Evolutionary conservation across 2,888 invertebrate genomes (phyloP).

Genomic region (Pseudanteris insignis): DNA sequence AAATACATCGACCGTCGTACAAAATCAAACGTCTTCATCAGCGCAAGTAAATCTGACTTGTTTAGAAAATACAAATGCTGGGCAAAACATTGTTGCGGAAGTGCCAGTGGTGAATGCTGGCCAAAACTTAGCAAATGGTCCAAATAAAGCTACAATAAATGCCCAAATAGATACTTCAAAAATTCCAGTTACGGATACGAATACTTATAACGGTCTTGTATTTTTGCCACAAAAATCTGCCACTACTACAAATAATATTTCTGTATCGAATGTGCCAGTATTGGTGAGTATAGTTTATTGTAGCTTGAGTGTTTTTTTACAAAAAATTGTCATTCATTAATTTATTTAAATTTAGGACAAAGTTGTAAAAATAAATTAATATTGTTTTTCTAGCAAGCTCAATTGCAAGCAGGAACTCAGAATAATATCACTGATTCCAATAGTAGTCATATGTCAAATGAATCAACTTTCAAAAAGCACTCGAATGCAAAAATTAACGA

Average conservation of each 20-base stretch:
- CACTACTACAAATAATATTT: slow-evolving; percentile 65
- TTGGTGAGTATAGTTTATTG: too few relatives aligned
- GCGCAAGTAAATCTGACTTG: slow-evolving; percentile 55
- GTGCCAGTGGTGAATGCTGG: slow-evolving; percentile 48
- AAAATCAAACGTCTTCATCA: slow-evolving; percentile 53
- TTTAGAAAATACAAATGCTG: slow-evolving; percentile 54
- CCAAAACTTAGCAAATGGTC: slow-evolving; percentile 56
- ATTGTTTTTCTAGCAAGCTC: slow-evolving; percentile 69
- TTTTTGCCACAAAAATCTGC: slow-evolving; percentile 67
- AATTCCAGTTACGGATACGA: slow-evolving; percentile 61
- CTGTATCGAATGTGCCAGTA: slow-evolving; percentile 73
- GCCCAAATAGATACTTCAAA: slow-evolving; percentile 54
- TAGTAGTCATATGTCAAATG: slow-evolving; percentile 66
- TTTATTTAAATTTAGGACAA: too few relatives aligned
- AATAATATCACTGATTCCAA: slow-evolving; percentile 60
- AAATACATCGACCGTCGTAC: slow-evolving; percentile 55
- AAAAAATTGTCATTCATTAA: too few relatives aligned
- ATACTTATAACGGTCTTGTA: slow-evolving; percentile 65
- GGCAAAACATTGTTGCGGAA: slow-evolving; percentile 52
- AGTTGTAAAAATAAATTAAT: background rate
- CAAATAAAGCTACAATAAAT: slow-evolving; percentile 51
- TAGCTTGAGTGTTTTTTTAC: too few relatives aligned
- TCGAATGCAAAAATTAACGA: slow-evolving; percentile 78
- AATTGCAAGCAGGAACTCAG: slow-evolving; percentile 72
- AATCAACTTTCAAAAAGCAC: slow-evolving; percentile 69